Conservation (phyloP, 2,113 vertebrate genomes). For the Melanerpes aurifrons region DNA sequence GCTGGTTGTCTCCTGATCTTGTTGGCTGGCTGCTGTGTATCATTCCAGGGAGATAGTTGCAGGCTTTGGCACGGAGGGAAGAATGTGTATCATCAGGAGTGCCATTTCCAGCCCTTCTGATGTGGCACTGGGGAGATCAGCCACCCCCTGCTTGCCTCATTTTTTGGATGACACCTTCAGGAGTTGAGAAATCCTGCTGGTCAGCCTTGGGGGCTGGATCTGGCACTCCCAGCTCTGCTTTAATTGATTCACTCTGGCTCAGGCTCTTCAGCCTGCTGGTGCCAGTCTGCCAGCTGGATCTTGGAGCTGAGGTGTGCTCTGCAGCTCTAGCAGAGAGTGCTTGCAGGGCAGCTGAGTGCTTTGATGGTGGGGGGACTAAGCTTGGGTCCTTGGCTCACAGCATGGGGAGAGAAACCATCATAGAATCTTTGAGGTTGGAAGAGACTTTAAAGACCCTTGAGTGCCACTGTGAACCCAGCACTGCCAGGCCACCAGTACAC, state of each 20-base stretch:
- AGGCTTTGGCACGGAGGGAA: slow-evolving; percentile 29
- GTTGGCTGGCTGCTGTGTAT: neutral
- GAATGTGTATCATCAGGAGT: slow-evolving; percentile 21
- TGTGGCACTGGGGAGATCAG: slow-evolving; percentile 56
- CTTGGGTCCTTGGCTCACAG: neutral
- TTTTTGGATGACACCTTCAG: slow-evolving; percentile 59
- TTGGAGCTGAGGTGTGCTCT: neutral
- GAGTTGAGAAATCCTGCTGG: slow-evolving; percentile 22
- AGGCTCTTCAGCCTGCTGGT: neutral
- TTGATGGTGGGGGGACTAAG: neutral
- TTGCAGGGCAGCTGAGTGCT: neutral
- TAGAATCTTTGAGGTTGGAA: no score
- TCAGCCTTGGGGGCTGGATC: neutral
- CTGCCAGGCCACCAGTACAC: no score
- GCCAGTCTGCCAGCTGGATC: neutral
- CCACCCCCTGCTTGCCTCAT: slow-evolving; percentile 55
- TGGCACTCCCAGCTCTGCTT: neutral
- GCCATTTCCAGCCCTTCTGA: slow-evolving; percentile 39
- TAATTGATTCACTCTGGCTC: neutral
- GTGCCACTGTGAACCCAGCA: no score
- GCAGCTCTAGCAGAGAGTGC: neutral
- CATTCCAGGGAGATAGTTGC: slow-evolving; percentile 24
- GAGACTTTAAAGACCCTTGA: no score
- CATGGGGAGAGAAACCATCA: neutral
- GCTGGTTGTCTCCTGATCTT: neutral